Conservation (phyloP, 2,888 invertebrate genomes). For the Lasioglossum calceatum region DNA sequence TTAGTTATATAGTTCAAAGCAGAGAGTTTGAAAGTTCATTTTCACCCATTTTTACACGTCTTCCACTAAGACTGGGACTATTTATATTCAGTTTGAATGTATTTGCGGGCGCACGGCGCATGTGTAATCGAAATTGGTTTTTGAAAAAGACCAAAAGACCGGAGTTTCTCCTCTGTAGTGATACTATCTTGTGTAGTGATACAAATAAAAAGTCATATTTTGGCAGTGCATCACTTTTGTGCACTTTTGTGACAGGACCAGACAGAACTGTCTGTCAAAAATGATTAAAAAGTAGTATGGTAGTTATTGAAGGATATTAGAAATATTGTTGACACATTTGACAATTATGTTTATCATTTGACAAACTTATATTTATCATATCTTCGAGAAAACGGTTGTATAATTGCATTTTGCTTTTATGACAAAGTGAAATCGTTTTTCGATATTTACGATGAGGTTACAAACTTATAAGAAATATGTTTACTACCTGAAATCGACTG, state of each 20-base stretch:
- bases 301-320: neutral
- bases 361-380: neutral
- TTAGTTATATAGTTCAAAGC: no score
- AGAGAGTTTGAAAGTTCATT: no score
- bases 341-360: conserved; percentile 2
- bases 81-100: no score
- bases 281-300: neutral
- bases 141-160: no score
- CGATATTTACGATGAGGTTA: conserved; percentile 46
- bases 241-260: neutral
- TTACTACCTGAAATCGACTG: conserved; percentile 78
- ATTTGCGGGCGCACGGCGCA: no score
- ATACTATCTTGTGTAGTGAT: neutral
- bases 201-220: conserved; percentile 1
- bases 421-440: neutral
- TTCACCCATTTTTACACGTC: no score
- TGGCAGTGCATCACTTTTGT: neutral
- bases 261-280: neutral
- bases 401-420: conserved; percentile 8
- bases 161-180: neutral
- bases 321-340: neutral
- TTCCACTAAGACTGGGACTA: no score
- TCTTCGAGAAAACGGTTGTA: neutral
- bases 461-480: conserved; percentile 64
- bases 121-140: no score